Evolutionary conservation across 2,797 vertebrate species (phyloP).

Genomic region (Syngnathus acus): DNA sequence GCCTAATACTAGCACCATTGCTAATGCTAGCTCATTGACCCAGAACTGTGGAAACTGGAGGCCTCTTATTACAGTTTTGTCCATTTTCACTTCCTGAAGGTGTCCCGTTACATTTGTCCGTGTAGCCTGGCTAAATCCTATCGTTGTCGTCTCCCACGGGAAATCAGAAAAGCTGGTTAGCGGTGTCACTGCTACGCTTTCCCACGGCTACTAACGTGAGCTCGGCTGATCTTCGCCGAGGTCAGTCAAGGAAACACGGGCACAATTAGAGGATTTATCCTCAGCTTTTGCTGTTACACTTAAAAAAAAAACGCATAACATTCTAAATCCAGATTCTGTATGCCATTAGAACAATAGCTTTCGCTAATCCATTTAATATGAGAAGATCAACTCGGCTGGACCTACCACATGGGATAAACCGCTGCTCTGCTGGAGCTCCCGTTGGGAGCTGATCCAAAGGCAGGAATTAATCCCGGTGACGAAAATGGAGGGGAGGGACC

Average conservation of each 20-base stretch:
- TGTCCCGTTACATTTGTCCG: slow-evolving; percentile 4
- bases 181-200: slow-evolving; percentile 52
- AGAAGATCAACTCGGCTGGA: slow-evolving; percentile 51
- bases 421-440: slow-evolving; percentile 38
- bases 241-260: not conserved
- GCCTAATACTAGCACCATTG: too few species aligned
- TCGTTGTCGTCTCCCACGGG: slow-evolving; percentile 27
- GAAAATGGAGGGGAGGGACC: slow-evolving; percentile 41
- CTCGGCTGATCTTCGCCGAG: slow-evolving; percentile 8
- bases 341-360: slow-evolving; percentile 46
- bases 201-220: slow-evolving; percentile 54
- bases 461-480: slow-evolving; percentile 38
- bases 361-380: slow-evolving; percentile 64
- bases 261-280: slow-evolving; percentile 4
- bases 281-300: not conserved
- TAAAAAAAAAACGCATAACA: slow-evolving; percentile 10
- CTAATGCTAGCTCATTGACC: too few species aligned
- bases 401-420: slow-evolving; percentile 51
- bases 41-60: not conserved
- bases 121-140: slow-evolving; percentile 8
- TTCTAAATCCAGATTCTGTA: slow-evolving; percentile 33
- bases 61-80: not conserved
- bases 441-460: slow-evolving; percentile 23
- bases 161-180: slow-evolving; percentile 55
- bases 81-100: not conserved